Conservation (phyloP, 2,888 invertebrate genomes). For the Archips crataeganus region DNA sequence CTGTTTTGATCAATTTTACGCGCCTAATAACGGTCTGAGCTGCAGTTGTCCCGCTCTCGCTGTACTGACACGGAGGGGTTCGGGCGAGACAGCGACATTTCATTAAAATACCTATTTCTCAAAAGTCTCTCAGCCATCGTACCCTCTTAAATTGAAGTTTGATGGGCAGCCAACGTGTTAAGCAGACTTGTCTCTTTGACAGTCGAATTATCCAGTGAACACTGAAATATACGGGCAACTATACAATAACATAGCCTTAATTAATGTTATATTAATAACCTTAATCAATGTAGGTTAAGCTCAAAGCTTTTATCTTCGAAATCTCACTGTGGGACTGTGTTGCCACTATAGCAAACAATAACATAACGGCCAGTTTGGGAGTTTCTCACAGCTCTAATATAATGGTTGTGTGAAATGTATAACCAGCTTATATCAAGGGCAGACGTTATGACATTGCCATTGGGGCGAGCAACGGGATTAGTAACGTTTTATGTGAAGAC, state of each 20-base stretch:
- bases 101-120: too few relatives aligned
- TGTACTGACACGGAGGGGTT: too few relatives aligned
- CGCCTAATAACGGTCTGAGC: too few relatives aligned
- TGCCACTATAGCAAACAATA: slow-evolving; percentile 32
- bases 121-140: too few relatives aligned
- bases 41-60: too few relatives aligned
- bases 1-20: too few relatives aligned
- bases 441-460: slow-evolving; percentile 35
- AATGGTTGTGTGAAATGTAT: slow-evolving; percentile 38
- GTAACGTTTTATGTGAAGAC: slow-evolving; percentile 4
- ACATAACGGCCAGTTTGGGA: slow-evolving; percentile 30
- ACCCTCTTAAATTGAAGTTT: not conserved
- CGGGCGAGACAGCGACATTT: too few relatives aligned
- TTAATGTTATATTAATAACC: slow-evolving; percentile 6
- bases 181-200: not conserved
- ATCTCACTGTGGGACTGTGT: slow-evolving; percentile 28
- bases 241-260: not conserved
- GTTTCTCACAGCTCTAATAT: slow-evolving; percentile 36
- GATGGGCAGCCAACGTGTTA: not conserved
- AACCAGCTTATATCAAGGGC: slow-evolving; percentile 33
- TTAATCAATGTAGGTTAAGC: slow-evolving; percentile 25
- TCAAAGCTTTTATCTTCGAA: slow-evolving; percentile 22
- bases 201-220: not conserved
- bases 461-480: slow-evolving; percentile 18
- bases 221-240: not conserved